Conservation (phyloP, 2,888 invertebrate genomes). For the Tetanocera ferruginea region DNA sequence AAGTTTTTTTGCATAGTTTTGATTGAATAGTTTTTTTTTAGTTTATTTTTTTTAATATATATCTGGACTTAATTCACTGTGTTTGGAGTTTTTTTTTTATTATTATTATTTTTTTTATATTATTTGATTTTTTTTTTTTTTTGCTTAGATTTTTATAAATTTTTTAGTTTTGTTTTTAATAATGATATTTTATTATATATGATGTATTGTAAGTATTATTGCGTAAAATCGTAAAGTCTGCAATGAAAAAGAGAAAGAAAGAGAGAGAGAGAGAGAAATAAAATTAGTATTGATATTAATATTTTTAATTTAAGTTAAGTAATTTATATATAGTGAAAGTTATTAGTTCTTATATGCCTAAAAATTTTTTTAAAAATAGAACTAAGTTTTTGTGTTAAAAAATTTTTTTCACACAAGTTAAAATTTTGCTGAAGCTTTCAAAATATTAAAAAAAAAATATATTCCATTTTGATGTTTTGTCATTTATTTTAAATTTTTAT, state of each 20-base stretch:
- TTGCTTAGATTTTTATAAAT: constrained; percentile 39
- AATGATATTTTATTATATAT: constrained; percentile 39
- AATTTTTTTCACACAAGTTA: no score
- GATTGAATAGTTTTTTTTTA: constrained; percentile 37
- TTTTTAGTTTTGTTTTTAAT: constrained; percentile 21
- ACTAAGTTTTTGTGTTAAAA: background rate
- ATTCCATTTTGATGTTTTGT: no score
- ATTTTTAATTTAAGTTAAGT: no score
- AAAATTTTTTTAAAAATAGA: background rate
- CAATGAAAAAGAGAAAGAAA: constrained; percentile 44
- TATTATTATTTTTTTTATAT: constrained; percentile 14
- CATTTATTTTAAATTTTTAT: no score
- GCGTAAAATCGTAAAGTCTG: constrained; percentile 60
- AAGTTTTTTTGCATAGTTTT: constrained; percentile 29
- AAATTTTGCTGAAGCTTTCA: no score
- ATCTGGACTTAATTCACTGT: constrained; percentile 37
- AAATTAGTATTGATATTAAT: no score
- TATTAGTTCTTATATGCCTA: no score
- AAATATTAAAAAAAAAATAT: no score
- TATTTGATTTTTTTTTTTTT: constrained; percentile 25
- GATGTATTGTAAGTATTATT: constrained; percentile 40
- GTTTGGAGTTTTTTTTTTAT: constrained; percentile 32
- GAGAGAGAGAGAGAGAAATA: no score
- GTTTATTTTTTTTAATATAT: constrained; percentile 35
- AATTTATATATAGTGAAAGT: no score